phyloP scores from a whole-genome alignment of 2,797 vertebrate genomes.

The Acipenser ruthenus region DNA sequence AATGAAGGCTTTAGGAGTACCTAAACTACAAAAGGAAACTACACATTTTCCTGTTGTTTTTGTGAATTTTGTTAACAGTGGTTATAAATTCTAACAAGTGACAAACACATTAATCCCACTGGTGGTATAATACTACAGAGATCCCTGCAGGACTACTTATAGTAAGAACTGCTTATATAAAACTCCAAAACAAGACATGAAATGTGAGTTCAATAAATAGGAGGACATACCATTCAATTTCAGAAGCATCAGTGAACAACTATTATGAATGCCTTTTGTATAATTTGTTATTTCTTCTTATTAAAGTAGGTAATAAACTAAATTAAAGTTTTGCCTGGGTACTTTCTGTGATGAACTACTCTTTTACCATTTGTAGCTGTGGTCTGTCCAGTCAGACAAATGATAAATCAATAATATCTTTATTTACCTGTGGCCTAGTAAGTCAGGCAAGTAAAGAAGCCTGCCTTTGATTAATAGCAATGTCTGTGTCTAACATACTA shows the following conservation, averaged over 20 bases:
- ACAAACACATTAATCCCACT: no score
- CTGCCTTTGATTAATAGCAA: slow-evolving; percentile 40
- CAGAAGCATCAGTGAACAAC: background rate
- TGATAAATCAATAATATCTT: slow-evolving; percentile 51
- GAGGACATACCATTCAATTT: background rate
- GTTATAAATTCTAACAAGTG: no score
- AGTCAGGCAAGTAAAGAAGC: slow-evolving; percentile 31
- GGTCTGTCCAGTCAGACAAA: slow-evolving; percentile 30
- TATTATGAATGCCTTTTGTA: slow-evolving; percentile 2
- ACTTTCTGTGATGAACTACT: slow-evolving; percentile 7
- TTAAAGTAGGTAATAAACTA: slow-evolving; percentile 7
- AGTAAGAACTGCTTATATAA: background rate
- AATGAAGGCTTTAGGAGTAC: no score
- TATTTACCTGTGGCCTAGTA: slow-evolving; percentile 37
- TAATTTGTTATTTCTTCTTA: slow-evolving; percentile 4
- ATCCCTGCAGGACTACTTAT: background rate
- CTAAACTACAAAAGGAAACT: no score
- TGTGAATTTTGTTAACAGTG: no score
- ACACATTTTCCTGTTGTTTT: no score
- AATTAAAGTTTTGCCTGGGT: background rate
- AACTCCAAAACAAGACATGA: background rate
- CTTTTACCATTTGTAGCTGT: background rate
- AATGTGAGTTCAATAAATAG: background rate
- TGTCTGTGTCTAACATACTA: slow-evolving; percentile 17
- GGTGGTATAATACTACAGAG: no score